Percentiles rank a stretch among this genome's conserved stretches.
phyloP scores from a whole-genome alignment of 2,888 invertebrate species.

The Capitulum mitella region DNA sequence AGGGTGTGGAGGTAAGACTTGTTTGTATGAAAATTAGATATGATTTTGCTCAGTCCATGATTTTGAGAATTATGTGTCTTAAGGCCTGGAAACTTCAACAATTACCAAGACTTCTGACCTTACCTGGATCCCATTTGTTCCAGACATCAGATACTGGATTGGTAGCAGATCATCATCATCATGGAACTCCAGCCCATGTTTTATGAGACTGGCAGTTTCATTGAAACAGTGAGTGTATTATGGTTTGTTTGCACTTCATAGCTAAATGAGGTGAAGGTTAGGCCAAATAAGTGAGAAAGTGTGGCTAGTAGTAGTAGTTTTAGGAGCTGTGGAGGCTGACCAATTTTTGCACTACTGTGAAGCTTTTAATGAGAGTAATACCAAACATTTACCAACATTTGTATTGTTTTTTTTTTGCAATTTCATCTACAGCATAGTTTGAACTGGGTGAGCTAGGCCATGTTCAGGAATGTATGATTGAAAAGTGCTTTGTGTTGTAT shows the following conservation, averaged over 20 bases:
- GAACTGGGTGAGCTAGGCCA: too few relatives aligned
- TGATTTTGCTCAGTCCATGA: too few relatives aligned
- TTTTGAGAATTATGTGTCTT: neutral
- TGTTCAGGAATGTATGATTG: neutral
- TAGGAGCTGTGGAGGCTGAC: neutral
- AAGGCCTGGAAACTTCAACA: too few relatives aligned
- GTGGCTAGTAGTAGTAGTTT: neutral
- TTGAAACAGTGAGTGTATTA: neutral
- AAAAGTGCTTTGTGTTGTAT: neutral
- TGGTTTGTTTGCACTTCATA: constrained; percentile 27
- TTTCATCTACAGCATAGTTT: too few relatives aligned
- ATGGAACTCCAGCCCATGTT: neutral
- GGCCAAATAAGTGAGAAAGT: neutral
- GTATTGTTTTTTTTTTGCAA: neutral
- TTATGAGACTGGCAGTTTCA: constrained; percentile 8
- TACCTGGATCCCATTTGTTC: too few relatives aligned
- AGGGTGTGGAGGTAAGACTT: too few relatives aligned
- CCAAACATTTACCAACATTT: too few relatives aligned
- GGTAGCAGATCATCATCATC: too few relatives aligned
- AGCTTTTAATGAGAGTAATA: neutral
- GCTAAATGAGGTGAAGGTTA: neutral
- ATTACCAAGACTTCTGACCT: too few relatives aligned
- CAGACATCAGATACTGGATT: too few relatives aligned
- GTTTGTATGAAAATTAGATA: too few relatives aligned
- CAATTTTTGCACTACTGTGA: neutral